A percentile compares a stretch with the other conserved stretches of the same genome.
Conservation (phyloP, 2,888 invertebrate species). For the Catocala sponsa region DNA sequence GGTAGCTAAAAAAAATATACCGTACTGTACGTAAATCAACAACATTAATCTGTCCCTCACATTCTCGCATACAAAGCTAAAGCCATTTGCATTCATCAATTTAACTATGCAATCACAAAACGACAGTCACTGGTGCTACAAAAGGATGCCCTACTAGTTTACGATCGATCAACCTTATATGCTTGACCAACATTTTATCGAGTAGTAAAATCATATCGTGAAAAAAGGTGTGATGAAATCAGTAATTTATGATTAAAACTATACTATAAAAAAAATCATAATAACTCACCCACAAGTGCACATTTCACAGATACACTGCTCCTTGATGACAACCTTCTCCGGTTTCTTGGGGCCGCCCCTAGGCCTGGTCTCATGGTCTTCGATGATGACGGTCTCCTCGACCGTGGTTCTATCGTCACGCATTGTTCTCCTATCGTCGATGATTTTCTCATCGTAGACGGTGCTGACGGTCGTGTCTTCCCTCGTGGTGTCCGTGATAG, state of each 20-base stretch:
- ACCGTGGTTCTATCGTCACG: constrained; percentile 80
- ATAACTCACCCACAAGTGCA: constrained; percentile 96
- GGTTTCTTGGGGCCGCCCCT: constrained; percentile 81
- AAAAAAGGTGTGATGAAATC: constrained; percentile 31
- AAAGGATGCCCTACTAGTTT: constrained; percentile 52
- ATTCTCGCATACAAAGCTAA: constrained; percentile 13
- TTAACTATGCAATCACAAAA: constrained; percentile 28
- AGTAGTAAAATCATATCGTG: constrained; percentile 24
- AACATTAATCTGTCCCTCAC: background rate
- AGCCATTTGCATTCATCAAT: constrained; percentile 23
- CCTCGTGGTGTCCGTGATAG: constrained; percentile 81
- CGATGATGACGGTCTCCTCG: constrained; percentile 73
- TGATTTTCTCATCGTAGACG: constrained; percentile 81
- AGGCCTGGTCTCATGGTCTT: constrained; percentile 71
- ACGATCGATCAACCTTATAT: constrained; percentile 21
- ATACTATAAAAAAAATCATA: background rate
- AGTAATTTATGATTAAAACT: background rate
- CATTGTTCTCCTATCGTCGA: constrained; percentile 80
- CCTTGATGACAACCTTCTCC: constrained; percentile 86
- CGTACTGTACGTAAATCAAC: background rate
- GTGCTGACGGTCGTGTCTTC: constrained; percentile 80
- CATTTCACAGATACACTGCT: constrained; percentile 96
- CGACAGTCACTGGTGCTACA: constrained; percentile 33
- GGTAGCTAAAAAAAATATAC: too few species aligned
- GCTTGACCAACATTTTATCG: too few species aligned